Base-by-base conservation (phyloP, 1,140 invertebrate species). In the Mactra quadrangularis region DNA sequence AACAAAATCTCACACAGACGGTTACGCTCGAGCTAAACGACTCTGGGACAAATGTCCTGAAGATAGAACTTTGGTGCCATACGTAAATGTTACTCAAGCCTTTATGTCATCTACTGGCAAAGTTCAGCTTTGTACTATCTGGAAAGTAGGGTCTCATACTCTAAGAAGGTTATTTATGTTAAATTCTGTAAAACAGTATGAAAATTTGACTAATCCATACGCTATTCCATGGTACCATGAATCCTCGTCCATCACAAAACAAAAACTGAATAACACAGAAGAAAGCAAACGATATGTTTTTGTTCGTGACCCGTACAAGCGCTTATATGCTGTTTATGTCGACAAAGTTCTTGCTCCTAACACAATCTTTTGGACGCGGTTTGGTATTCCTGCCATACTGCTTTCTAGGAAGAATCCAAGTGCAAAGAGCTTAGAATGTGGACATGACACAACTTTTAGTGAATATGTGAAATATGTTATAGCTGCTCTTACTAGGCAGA, bases 291-390 rank as follows among this genome's bases (percentile, higher is more conserved):
- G 33, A 59, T 59, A 55, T 38, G 7, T 77, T 19, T 62, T 77
- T 45, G 59, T 57, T 11, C 57, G 74, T 11, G 31, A 77, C 47
- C 74, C 74, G 19, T 77, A 50, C 59, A 9, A 33, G 7, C 55
- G 74, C 13, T n/a, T 77, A 17, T 31, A 35, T 13, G 59, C 74
- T 33, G 74, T 13, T 15, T 77, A 77, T 52, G 57, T 77, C 6
- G 74, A 77, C 27, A 77, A 77, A 62, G 22, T 77, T 17, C 27
- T 77, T 3, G 57, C 74, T 17, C 74, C 74, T 7, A 77, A 77
- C 35, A 55, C 74, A 33, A n/a, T 77, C 15, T 77, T 41, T 31
- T 77, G 74, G 74, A 77, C 47, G n/a, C 13, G 17, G n/a, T 41
- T 77, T 59, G 59, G 74, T 25, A 27, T 52, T 19, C 33, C n/a